Evolutionary conservation across 2,797 vertebrate genomes (phyloP).

Genomic region (Sternotherus odoratus): DNA sequence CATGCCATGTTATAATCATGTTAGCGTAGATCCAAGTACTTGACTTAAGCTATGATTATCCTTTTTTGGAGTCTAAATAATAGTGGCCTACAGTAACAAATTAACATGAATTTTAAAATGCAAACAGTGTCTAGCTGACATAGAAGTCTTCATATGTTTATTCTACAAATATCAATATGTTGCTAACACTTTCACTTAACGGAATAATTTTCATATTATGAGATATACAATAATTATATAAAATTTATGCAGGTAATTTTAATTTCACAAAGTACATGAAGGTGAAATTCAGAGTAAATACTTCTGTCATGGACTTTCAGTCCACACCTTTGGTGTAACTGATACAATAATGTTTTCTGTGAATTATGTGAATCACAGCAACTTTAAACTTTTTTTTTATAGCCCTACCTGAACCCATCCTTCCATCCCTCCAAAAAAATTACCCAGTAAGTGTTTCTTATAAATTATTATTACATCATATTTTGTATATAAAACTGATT

Average conservation of each 20-base stretch:
- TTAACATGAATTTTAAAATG: constrained; percentile 20
- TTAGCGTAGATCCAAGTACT: neutral
- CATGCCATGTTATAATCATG: neutral
- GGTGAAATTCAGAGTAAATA: constrained; percentile 43
- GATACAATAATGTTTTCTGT: constrained; percentile 63
- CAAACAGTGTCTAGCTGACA: neutral
- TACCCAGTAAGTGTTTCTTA: constrained; percentile 92
- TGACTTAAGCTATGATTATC: neutral
- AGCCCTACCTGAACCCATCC: constrained; percentile 92
- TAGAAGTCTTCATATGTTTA: neutral
- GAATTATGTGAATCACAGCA: constrained; percentile 74
- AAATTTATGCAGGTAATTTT: constrained; percentile 20
- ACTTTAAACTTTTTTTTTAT: constrained; percentile 81
- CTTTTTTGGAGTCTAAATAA: neutral
- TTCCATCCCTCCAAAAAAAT: constrained; percentile 94
- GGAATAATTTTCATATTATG: constrained; percentile 21
- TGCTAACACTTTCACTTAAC: constrained; percentile 19
- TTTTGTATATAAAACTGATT: constrained; percentile 65
- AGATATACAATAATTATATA: neutral
- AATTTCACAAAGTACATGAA: constrained; percentile 51
- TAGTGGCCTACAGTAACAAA: neutral
- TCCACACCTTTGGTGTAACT: constrained; percentile 47
- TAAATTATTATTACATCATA: constrained; percentile 72
- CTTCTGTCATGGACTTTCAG: constrained; percentile 32
- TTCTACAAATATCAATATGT: constrained; percentile 1